Base-by-base conservation (phyloP, 23 tunicate species). In the Aplidium turbinatum region DNA sequence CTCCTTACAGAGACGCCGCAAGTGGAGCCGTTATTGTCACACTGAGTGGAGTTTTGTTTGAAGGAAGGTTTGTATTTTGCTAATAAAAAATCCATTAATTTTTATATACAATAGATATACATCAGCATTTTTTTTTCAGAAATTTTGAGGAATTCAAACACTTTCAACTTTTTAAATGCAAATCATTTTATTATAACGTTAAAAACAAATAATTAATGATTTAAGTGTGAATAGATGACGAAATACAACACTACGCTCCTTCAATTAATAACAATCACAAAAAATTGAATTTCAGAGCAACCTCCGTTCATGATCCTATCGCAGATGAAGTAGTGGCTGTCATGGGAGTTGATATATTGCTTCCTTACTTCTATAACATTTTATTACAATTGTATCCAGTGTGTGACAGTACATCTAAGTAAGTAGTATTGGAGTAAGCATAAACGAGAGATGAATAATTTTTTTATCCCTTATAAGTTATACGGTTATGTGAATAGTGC, bases 1-100 rank as follows among this genome's bases (percentile, higher is more conserved):
- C 73, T 7, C 80, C 81, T 27, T 82, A 82, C 31, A 33, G 38
- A 25, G 86, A 81, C 45, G 80, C 87, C 19, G 64, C 74, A 23
- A 73, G 58, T 26, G 81, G 61, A 23, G 39, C 19, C 28, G 28
- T 28, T n/a, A 57, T 82, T 22, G 33, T 82, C 2, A 60, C 79
- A 4, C 27, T 82, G 6, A 30, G 68, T 21, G 51, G 53, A 34
- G 81, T 50, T 13, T 31, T 82, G 33, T 74, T 58, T 48, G 87
- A 82, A 50, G 80, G 73, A 48, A 82, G 47, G 87, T 82, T 51
- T 13, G 87, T 13, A n/a, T n/a, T n/a, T 18, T 45, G 51, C 51
- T n/a, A n/a, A n/a, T n/a, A n/a, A n/a, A n/a, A n/a, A n/a, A n/a
- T n/a, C n/a, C n/a, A n/a, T n/a, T n/a, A n/a, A n/a, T n/a, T n/a